Evolutionary conservation across 2,113 vertebrate species (phyloP), one percentile per base, ranked within the genome.

Genomic region (Hemiprocne comata): DNA sequence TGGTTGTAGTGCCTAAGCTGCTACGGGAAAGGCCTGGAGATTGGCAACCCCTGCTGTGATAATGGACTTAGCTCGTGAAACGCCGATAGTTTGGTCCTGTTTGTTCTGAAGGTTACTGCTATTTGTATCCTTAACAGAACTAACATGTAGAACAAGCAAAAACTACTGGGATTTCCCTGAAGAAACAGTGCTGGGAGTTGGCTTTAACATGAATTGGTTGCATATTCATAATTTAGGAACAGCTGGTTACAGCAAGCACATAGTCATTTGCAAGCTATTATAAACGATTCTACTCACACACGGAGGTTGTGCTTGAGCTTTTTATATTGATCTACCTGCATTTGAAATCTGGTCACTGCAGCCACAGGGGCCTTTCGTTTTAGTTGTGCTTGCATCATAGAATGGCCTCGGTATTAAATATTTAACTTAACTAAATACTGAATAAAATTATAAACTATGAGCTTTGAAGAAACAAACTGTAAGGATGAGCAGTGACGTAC

Each of bases 341-440:
- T 99, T 99, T 98, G 98, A 98, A 99, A 98, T 98, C 97, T 98
- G 96, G 98, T 99, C 97, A 98, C 98, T 98, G 98, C 98, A 98
- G 98, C 98, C 97, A 98, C 97, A 97, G 97, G 98, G 98, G 95
- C 96, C 97, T 98, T 97, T 99, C 97, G 97, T 99, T 99, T 99
- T 98, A 98, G 98, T 98, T 99, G 98, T 75, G 98, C 98, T 98
- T 98, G 97, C 97, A 98, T 96, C 87, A 82, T 84, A 96, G 94
- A 97, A 95, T 92, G 92, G 97, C 95, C 96, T 97, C 90, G 94
- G 96, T 98, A 98, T 99, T 98, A 98, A 99, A 98, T 98, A 98
- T 98, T 98, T 98, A 98, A 98, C 98, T 98, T 98, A 98, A 98
- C 97, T 91, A 97, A 98, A 98, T 96, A 82, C 95, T 97, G 96